Conservation (phyloP, 2,113 vertebrate species). For the Benitochromis conjunctus region DNA sequence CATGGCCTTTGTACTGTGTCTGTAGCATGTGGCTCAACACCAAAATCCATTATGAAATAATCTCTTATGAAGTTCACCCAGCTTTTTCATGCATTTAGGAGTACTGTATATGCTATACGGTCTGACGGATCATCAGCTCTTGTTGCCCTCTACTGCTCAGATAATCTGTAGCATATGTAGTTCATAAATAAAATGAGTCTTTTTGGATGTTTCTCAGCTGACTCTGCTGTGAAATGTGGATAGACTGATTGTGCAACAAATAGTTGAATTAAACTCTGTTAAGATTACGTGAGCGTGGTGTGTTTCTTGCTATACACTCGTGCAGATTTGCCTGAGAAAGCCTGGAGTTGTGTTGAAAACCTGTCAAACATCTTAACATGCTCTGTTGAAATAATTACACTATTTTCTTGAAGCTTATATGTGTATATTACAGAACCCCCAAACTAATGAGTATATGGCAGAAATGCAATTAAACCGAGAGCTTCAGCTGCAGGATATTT, state of each 20-base stretch:
- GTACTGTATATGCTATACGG: not conserved
- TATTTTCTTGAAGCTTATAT: not conserved
- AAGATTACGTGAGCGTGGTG: not conserved
- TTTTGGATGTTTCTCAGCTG: not conserved
- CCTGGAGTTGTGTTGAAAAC: not conserved
- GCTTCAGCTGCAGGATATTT: not conserved
- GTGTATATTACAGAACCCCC: not conserved
- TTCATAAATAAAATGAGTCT: not conserved
- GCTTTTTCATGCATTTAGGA: not conserved
- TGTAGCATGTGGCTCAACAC: not conserved
- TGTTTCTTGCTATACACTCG: not conserved
- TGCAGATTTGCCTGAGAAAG: not conserved
- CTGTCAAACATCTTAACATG: not conserved
- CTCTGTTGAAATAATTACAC: not conserved
- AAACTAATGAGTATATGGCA: not conserved
- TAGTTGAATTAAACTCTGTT: rapidly evolving
- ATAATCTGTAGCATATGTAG: not conserved
- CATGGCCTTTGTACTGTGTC: not conserved
- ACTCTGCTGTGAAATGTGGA: not conserved
- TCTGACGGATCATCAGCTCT: not conserved
- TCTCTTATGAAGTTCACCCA: not conserved
- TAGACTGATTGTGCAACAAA: not conserved
- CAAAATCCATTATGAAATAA: not conserved
- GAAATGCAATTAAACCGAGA: not conserved
- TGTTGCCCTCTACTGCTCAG: not conserved